Evolutionary conservation across 2,797 vertebrate genomes (phyloP).

Genomic region (Bradypodion ventrale): DNA sequence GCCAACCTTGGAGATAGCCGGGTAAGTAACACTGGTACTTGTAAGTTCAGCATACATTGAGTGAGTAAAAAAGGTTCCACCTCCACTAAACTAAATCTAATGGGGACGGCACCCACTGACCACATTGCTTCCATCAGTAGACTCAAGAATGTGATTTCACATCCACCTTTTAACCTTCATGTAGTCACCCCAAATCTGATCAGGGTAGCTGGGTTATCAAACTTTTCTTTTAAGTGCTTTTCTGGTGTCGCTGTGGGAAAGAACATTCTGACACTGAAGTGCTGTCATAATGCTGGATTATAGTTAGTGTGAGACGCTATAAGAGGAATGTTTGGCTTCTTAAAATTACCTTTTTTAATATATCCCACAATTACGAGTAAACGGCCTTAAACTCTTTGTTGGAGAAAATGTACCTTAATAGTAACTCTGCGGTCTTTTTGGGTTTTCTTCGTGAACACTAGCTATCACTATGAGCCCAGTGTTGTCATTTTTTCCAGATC

Average conservation of each 20-base stretch:
- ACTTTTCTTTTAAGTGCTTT: too few species aligned
- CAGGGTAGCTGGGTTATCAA: too few species aligned
- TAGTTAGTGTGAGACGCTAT: background rate
- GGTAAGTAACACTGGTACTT: constrained; percentile 70
- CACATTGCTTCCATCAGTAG: too few species aligned
- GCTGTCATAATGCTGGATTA: too few species aligned
- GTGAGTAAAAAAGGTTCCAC: too few species aligned
- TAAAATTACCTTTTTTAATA: background rate
- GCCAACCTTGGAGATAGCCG: constrained; percentile 96
- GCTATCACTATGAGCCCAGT: background rate
- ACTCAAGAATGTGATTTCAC: too few species aligned
- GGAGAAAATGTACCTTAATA: background rate
- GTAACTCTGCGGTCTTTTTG: background rate
- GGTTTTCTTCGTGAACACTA: constrained; percentile 1
- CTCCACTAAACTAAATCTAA: too few species aligned
- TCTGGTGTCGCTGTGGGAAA: too few species aligned
- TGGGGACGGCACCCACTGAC: too few species aligned
- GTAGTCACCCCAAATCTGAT: too few species aligned
- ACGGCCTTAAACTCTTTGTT: background rate
- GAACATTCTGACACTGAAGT: too few species aligned
- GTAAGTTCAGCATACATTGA: background rate
- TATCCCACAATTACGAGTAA: background rate
- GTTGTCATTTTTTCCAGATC: background rate
- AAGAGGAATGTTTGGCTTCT: background rate
- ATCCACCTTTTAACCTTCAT: too few species aligned